These are phyloP conservation scores for Encarsia formosa DNA, from an alignment of 2,888 invertebrate species.

Conservation along the genomic window DNA sequence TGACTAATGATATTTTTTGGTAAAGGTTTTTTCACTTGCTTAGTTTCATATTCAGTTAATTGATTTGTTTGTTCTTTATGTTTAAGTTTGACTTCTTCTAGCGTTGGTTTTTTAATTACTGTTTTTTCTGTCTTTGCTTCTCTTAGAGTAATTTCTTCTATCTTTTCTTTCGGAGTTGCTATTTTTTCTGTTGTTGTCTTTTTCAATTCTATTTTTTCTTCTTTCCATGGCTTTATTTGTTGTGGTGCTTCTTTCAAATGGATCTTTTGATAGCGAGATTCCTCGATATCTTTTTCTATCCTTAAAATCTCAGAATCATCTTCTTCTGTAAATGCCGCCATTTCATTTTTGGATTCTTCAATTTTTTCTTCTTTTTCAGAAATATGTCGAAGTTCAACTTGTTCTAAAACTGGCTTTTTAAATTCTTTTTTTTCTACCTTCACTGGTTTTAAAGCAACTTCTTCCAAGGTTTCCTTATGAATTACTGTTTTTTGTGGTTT, in stretches of 20 bases:
- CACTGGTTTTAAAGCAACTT: conserved; percentile 17
- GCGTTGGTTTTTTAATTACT: too few relatives aligned
- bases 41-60: too few relatives aligned
- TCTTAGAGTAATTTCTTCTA: conserved; percentile 38
- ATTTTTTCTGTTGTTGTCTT: conserved; percentile 49
- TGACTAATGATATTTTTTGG: too few relatives aligned
- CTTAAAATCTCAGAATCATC: conserved; percentile 4
- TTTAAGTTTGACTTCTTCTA: too few relatives aligned
- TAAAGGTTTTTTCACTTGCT: too few relatives aligned
- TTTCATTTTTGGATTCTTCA: background rate
- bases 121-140: conserved; percentile 32
- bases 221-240: conserved; percentile 59
- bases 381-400: conserved; percentile 15
- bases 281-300: conserved; percentile 6
- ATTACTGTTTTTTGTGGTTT: conserved; percentile 48
- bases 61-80: too few relatives aligned
- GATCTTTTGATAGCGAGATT: conserved; percentile 56
- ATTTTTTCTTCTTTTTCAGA: background rate
- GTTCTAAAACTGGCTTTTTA: conserved; percentile 15
- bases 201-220: conserved; percentile 61
- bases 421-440: conserved; percentile 12
- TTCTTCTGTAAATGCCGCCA: background rate
- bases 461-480: conserved; percentile 44
- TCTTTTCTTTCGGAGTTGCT: conserved; percentile 41
- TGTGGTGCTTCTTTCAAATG: conserved; percentile 52